A percentile compares a stretch with the other conserved stretches of the same genome.
Evolutionary conservation across 1,140 invertebrate genomes (phyloP).

Genomic region (Oryctes rhinoceros): DNA sequence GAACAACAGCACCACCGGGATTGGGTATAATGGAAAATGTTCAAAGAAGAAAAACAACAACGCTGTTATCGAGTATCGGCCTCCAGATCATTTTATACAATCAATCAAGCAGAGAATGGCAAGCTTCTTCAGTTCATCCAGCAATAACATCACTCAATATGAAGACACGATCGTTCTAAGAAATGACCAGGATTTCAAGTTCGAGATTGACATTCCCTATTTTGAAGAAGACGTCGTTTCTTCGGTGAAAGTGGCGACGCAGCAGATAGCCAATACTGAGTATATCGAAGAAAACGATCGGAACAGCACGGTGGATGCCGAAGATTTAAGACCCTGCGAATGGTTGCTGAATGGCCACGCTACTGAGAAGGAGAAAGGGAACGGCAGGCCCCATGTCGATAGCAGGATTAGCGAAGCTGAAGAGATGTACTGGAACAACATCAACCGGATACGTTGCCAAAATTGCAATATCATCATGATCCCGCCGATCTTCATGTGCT

Average conservation of each 20-base stretch:
- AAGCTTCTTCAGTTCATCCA: not conserved
- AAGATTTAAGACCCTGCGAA: slow-evolving; percentile 41
- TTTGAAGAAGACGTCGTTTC: slow-evolving; percentile 38
- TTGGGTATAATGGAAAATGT: not conserved
- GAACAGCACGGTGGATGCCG: slow-evolving; percentile 13
- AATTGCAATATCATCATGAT: slow-evolving; percentile 50
- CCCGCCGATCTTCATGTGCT: slow-evolving; percentile 54
- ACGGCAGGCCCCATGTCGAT: not conserved
- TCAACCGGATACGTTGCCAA: slow-evolving; percentile 47
- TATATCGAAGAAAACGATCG: slow-evolving; percentile 43
- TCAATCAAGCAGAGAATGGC: not conserved
- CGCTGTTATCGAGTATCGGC: not conserved
- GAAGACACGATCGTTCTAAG: not conserved
- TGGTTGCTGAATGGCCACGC: slow-evolving; percentile 43
- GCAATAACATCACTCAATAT: not conserved
- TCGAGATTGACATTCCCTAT: not conserved
- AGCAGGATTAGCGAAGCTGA: slow-evolving; percentile 35
- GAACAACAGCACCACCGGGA: not conserved
- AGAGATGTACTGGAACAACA: slow-evolving; percentile 39
- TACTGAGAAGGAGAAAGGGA: not conserved
- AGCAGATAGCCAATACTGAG: slow-evolving; percentile 45
- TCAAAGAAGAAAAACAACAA: not conserved
- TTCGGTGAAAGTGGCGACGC: not conserved
- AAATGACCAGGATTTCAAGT: not conserved
- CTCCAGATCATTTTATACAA: not conserved